Evolutionary conservation across 2,113 vertebrate genomes (phyloP).

Genomic region (Nematolebias whitei): DNA sequence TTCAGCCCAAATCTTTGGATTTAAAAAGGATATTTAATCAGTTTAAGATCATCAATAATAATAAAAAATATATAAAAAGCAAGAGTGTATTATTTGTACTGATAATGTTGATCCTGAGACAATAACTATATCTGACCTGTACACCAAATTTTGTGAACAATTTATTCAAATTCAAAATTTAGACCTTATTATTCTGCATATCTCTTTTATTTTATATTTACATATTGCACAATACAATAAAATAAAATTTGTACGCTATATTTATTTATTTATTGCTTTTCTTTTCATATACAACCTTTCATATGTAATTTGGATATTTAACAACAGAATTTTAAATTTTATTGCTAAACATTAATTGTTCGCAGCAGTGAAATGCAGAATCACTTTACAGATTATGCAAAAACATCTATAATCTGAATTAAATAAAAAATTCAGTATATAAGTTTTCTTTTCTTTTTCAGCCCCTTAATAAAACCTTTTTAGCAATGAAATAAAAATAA

Average conservation of each 20-base stretch:
- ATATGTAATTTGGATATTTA: not conserved
- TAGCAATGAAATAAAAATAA: conserved; percentile 31
- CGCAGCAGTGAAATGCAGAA: conserved; percentile 34
- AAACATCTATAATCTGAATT: conserved; percentile 22
- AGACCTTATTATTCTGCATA: too few relatives aligned
- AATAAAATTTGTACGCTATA: not conserved
- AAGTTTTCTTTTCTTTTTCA: not conserved
- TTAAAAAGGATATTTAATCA: too few relatives aligned
- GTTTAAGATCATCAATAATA: too few relatives aligned
- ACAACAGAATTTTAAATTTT: conserved; percentile 18
- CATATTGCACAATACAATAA: not conserved
- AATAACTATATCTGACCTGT: too few relatives aligned
- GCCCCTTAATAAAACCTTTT: conserved; percentile 23
- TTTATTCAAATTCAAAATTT: too few relatives aligned
- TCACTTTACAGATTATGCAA: conserved; percentile 24
- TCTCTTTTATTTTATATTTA: too few relatives aligned
- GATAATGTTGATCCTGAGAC: too few relatives aligned
- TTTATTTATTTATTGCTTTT: not conserved
- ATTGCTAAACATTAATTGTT: conserved; percentile 35
- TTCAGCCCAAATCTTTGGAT: too few relatives aligned
- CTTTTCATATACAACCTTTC: not conserved
- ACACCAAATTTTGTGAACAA: too few relatives aligned
- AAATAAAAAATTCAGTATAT: conserved; percentile 13
- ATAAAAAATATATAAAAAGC: too few relatives aligned
- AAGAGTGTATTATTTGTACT: too few relatives aligned